Base-by-base conservation (phyloP, 2,888 invertebrate genomes). In the Hemithea aestivaria region DNA sequence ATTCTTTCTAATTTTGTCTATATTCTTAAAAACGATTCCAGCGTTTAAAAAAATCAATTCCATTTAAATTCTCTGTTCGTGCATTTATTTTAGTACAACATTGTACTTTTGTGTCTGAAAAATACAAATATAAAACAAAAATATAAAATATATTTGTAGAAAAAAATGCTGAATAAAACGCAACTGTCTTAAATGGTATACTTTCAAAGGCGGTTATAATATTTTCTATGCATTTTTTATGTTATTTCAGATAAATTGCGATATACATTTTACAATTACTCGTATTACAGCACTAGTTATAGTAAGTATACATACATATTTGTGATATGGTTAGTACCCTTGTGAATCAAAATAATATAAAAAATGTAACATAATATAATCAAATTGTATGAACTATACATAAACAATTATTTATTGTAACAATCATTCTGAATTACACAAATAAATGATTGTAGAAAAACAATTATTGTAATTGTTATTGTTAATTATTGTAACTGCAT, bases 241-340 rank as follows among this genome's bases (percentile, higher is more conserved):
- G 24, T 63, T 65, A 59, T 64, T 61, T 58, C 62, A 63, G 62
- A 58, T 68, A 66, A 68, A 73, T 63, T 53, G 47, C 30, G 62
- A 79, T 72, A 79, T 71, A 70, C 63, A 66, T 70, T 68, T 62
- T 61, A 65, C 53, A 68, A 27, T 67, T 60, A 73, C 49, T 61
- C 65, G 64, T 61, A 61, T 58, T 66, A 66, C 59, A 66, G 58
- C 50, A 58, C 68, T 73, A 73, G 58, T 56, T 67, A 67, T 57
- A 58, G 50, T 62, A 71, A 70, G 66, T 78, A 77, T 74, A 77
- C 71, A 76, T 80, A 77, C 58, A 68, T 73, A 77, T 59, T 66
- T 68, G 83, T 85, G 85, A 85, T 85, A 85, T 85, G 85, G 76
- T 80, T 72, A 68, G 58, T 58, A 75, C 71, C 75, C 72, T 70